Evolutionary conservation across 2,888 invertebrate species (phyloP).

Genomic region (Amiota mariae): DNA sequence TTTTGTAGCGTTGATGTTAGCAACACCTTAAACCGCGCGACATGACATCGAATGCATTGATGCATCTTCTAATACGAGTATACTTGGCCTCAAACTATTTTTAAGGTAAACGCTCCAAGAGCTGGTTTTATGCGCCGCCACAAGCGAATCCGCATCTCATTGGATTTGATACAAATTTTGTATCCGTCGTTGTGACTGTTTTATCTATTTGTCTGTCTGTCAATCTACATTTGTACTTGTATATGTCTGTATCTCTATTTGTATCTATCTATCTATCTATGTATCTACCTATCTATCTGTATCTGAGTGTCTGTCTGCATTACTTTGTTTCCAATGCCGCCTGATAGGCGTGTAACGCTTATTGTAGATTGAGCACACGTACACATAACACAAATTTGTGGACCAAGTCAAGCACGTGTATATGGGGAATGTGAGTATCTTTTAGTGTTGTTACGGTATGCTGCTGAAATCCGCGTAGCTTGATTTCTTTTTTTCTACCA

Average conservation of each 20-base stretch:
- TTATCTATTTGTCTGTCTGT: constrained; percentile 1
- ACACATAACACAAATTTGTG: constrained; percentile 2
- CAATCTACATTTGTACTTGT: neutral
- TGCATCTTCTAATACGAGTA: neutral
- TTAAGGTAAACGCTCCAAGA: constrained; percentile 14
- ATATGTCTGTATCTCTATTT: neutral
- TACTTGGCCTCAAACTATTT: constrained; percentile 14
- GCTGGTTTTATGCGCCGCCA: neutral
- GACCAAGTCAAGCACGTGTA: neutral
- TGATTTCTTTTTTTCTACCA: constrained; percentile 33
- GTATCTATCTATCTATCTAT: neutral
- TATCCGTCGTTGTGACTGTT: neutral
- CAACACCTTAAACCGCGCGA: no score
- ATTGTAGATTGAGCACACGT: constrained; percentile 20
- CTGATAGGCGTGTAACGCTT: neutral
- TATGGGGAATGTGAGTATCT: constrained; percentile 23
- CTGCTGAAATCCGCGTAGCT: constrained; percentile 57
- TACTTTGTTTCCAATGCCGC: neutral
- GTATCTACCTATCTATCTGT: neutral
- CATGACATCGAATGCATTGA: neutral
- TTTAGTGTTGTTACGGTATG: constrained; percentile 51
- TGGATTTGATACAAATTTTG: neutral
- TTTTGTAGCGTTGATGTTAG: no score
- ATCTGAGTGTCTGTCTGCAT: neutral
- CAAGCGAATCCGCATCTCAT: neutral